A percentile compares a stretch with the other conserved stretches of the same genome.
Evolutionary conservation across 2,888 invertebrate species (phyloP).

Genomic region (Fragum fragum): DNA sequence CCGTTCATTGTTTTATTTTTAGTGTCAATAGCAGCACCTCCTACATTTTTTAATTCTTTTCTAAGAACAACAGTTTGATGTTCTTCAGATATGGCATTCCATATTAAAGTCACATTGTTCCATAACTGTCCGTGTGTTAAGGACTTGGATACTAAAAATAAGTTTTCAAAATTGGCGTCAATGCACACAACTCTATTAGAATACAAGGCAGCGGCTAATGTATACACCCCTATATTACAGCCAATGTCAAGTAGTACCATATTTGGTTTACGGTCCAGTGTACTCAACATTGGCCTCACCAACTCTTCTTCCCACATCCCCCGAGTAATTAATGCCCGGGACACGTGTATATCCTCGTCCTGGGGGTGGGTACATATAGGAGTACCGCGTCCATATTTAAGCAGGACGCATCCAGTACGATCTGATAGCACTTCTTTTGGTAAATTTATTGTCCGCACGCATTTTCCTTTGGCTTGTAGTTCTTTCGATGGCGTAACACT

Average conservation of each 20-base stretch:
- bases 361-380: slow-evolving; percentile 12
- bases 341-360: slow-evolving; percentile 19
- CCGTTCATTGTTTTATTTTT: slow-evolving; percentile 20
- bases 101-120: slow-evolving; percentile 49
- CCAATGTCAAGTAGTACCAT: slow-evolving; percentile 55
- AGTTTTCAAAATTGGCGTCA: slow-evolving; percentile 43
- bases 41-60: slow-evolving; percentile 44
- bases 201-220: slow-evolving; percentile 32
- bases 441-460: slow-evolving; percentile 10
- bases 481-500: neutral
- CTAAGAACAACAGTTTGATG: slow-evolving; percentile 36
- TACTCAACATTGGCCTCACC: slow-evolving; percentile 21
- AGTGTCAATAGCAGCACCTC: slow-evolving; percentile 54
- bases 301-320: slow-evolving; percentile 28
- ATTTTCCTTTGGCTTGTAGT: neutral
- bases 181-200: slow-evolving; percentile 51
- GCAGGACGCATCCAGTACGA: neutral
- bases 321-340: slow-evolving; percentile 10
- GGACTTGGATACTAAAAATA: slow-evolving; percentile 44
- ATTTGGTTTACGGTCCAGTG: slow-evolving; percentile 16
- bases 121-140: slow-evolving; percentile 35
- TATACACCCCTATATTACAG: slow-evolving; percentile 53
- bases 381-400: slow-evolving; percentile 12
- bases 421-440: slow-evolving; percentile 3
- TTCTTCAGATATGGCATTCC: slow-evolving; percentile 59